Percentiles rank a stretch among this genome's conserved stretches.
phyloP scores from a whole-genome alignment of 2,888 invertebrate genomes.

The Napeogenes inachia region DNA sequence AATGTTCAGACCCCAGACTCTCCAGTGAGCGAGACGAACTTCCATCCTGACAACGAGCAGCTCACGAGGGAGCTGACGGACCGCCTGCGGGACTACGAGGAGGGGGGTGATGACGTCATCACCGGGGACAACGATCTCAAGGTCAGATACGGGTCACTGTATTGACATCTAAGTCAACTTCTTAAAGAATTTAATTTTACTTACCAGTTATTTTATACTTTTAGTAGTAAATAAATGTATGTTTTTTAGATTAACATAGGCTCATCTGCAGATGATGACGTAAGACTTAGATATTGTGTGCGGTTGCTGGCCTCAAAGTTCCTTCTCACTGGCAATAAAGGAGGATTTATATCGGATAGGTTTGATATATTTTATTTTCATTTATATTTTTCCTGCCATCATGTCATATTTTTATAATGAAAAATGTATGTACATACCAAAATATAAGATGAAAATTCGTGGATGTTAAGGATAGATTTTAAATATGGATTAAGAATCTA shows the following conservation, averaged over 20 bases:
- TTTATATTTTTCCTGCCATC: too few species aligned
- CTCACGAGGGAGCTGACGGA: slow-evolving; percentile 55
- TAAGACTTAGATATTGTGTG: slow-evolving; percentile 83
- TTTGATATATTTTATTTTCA: slow-evolving; percentile 23
- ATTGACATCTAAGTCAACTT: too few species aligned
- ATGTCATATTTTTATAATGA: too few species aligned
- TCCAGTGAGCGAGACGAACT: slow-evolving; percentile 55
- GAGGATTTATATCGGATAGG: slow-evolving; percentile 83
- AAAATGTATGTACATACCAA: too few species aligned
- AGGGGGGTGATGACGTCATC: slow-evolving; percentile 43
- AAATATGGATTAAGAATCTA: neutral
- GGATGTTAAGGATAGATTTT: too few species aligned
- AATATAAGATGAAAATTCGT: too few species aligned
- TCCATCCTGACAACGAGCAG: slow-evolving; percentile 50
- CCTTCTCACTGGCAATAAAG: slow-evolving; percentile 81
- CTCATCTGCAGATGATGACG: slow-evolving; percentile 78
- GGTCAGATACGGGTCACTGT: slow-evolving; percentile 34
- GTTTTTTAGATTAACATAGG: slow-evolving; percentile 81
- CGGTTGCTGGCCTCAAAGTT: slow-evolving; percentile 85
- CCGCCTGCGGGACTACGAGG: slow-evolving; percentile 56
- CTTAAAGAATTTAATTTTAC: neutral
- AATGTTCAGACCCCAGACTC: slow-evolving; percentile 59
- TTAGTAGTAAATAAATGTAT: neutral
- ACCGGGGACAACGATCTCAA: slow-evolving; percentile 43
- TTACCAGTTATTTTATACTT: neutral